Conservation (phyloP, 2,113 vertebrate species). For the Leiothrix lutea region DNA sequence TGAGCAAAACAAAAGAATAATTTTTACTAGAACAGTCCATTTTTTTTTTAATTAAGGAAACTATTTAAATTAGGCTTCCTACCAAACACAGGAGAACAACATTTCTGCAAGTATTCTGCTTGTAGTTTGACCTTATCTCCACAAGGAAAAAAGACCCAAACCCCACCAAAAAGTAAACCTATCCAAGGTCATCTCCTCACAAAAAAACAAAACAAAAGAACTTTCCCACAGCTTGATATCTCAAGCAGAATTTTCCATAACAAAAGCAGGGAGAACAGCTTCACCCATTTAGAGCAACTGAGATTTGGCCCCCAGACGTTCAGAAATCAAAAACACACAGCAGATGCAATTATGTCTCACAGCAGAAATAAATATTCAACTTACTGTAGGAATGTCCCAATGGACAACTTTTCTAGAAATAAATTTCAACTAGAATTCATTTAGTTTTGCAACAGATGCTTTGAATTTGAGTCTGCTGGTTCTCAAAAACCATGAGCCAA, state of each 20-base stretch:
- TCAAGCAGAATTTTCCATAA: background rate
- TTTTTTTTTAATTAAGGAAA: background rate
- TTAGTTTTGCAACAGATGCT: conserved; percentile 32
- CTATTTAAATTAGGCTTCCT: background rate
- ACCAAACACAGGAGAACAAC: background rate
- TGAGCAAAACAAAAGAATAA: background rate
- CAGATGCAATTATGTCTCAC: conserved; percentile 17
- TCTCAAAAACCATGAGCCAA: conserved; percentile 34
- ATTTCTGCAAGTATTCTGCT: background rate
- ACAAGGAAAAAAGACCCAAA: background rate
- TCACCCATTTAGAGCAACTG: background rate
- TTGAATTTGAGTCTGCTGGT: conserved; percentile 38
- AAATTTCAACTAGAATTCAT: conserved; percentile 15
- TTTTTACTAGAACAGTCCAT: background rate
- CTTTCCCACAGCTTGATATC: background rate
- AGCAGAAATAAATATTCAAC: conserved; percentile 39
- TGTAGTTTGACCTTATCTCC: background rate
- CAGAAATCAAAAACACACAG: conserved; percentile 14
- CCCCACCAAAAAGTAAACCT: background rate
- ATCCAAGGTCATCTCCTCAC: background rate
- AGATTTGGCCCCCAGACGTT: background rate
- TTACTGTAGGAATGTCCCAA: conserved; percentile 30
- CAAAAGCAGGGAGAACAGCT: background rate
- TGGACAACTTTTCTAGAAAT: background rate
- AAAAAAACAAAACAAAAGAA: background rate